A percentile compares a stretch with the other conserved stretches of the same genome.
phyloP scores from a whole-genome alignment of 2,113 vertebrate species.

The Peromyscus maniculatus region DNA sequence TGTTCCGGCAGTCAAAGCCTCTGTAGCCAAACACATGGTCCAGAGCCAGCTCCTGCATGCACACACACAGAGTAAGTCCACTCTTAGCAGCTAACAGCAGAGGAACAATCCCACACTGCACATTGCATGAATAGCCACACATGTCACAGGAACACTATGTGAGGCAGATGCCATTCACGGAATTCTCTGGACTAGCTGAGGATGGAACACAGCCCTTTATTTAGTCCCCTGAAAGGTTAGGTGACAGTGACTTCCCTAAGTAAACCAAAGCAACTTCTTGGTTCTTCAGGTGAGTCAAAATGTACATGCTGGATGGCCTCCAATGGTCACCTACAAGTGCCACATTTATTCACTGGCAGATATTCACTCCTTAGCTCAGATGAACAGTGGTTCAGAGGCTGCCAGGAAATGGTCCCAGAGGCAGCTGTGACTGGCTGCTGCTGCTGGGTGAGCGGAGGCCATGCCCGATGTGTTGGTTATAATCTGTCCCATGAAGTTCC shows the following conservation, averaged over 20 bases:
- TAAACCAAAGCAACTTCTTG: not conserved
- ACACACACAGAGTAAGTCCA: slow-evolving; percentile 17
- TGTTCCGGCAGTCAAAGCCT: slow-evolving; percentile 98
- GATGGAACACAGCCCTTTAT: not conserved
- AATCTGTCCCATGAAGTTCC: not conserved
- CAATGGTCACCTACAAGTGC: not conserved
- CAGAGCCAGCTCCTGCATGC: slow-evolving; percentile 93
- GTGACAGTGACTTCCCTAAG: not conserved
- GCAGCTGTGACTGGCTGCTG: not conserved
- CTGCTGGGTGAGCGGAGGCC: rapidly evolving
- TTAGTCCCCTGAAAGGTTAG: not conserved
- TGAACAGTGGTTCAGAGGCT: not conserved
- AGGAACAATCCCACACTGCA: not conserved
- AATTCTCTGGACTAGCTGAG: slow-evolving; percentile 2
- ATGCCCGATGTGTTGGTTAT: not conserved
- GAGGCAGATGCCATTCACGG: not conserved
- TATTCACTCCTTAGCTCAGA: not conserved
- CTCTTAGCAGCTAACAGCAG: not conserved
- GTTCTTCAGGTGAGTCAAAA: not conserved
- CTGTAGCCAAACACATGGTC: slow-evolving; percentile 98
- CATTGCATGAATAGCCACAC: not conserved
- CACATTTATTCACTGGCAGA: not conserved
- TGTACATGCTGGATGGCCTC: not conserved
- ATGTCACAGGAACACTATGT: rapidly evolving
- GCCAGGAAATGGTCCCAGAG: not conserved